Percentiles rank a stretch among this genome's conserved stretches.
phyloP scores from a whole-genome alignment of 1,140 invertebrate species.

The Drosophila albomicans region DNA sequence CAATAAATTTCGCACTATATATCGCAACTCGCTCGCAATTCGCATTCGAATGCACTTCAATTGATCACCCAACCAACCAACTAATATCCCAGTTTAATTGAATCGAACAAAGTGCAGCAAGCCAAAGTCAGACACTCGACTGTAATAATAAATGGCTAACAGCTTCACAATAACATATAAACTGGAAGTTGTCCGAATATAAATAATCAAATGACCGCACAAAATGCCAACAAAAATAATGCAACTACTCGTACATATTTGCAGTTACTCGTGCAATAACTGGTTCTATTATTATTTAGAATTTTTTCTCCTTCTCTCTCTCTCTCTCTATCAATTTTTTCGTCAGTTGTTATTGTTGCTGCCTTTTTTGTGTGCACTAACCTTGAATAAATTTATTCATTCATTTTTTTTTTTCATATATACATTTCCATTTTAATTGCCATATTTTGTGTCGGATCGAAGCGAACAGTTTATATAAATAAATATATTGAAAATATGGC shows the following conservation, averaged over 20 bases:
- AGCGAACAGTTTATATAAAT: slow-evolving; percentile 8
- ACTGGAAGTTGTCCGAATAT: slow-evolving; percentile 77
- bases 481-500: background rate
- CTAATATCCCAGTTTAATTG: slow-evolving; percentile 43
- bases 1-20: slow-evolving; percentile 52
- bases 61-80: slow-evolving; percentile 46
- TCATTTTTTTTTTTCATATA: background rate
- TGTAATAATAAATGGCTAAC: slow-evolving; percentile 52
- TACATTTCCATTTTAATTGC: slow-evolving; percentile 54
- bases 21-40: slow-evolving; percentile 46
- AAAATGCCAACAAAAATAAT: slow-evolving; percentile 44
- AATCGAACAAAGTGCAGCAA: slow-evolving; percentile 41
- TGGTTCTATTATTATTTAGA: slow-evolving; percentile 69
- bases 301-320: slow-evolving; percentile 7
- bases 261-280: slow-evolving; percentile 67
- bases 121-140: slow-evolving; percentile 28
- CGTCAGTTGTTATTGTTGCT: slow-evolving; percentile 33
- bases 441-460: slow-evolving; percentile 48
- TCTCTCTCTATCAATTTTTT: slow-evolving; percentile 44
- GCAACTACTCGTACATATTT: slow-evolving; percentile 26
- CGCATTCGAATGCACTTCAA: slow-evolving; percentile 52
- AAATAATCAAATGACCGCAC: slow-evolving; percentile 73
- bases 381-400: slow-evolving; percentile 54
- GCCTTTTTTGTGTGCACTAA: slow-evolving; percentile 59
- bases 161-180: slow-evolving; percentile 46